phyloP scores from a whole-genome alignment of 2,797 vertebrate genomes.

The Natrix natrix region DNA sequence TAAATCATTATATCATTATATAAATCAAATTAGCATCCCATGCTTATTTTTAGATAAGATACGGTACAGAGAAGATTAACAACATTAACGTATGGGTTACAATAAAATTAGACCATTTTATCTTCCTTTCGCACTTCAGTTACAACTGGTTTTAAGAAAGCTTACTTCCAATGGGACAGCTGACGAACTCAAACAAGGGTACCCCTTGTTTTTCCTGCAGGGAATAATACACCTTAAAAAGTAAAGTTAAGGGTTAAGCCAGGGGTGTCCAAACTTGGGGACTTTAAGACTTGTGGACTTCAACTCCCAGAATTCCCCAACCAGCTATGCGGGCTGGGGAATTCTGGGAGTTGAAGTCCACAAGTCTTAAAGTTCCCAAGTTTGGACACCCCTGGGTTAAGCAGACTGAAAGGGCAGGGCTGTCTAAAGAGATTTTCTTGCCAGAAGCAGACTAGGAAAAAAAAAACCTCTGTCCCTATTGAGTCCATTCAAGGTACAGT shows the following conservation, averaged over 20 bases:
- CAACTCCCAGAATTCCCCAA: too few species aligned
- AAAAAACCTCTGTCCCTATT: background rate
- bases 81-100: constrained; percentile 19
- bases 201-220: background rate
- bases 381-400: background rate
- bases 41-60: constrained; percentile 44
- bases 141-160: background rate
- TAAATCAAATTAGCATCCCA: constrained; percentile 20
- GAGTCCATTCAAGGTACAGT: background rate
- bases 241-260: background rate
- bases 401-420: background rate
- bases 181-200: background rate
- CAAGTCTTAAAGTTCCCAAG: too few species aligned
- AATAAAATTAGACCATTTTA: constrained; percentile 18
- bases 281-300: too few species aligned
- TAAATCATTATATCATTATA: constrained; percentile 26
- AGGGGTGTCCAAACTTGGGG: too few species aligned
- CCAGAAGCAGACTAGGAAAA: background rate
- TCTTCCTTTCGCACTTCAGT: constrained; percentile 18
- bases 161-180: background rate
- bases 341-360: too few species aligned
- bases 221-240: background rate
- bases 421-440: background rate
- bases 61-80: constrained; percentile 20
- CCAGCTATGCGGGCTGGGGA: too few species aligned